These are phyloP conservation scores for Carcina quercana DNA, from an alignment of 2,888 invertebrate species.

Conservation along the genomic window DNA sequence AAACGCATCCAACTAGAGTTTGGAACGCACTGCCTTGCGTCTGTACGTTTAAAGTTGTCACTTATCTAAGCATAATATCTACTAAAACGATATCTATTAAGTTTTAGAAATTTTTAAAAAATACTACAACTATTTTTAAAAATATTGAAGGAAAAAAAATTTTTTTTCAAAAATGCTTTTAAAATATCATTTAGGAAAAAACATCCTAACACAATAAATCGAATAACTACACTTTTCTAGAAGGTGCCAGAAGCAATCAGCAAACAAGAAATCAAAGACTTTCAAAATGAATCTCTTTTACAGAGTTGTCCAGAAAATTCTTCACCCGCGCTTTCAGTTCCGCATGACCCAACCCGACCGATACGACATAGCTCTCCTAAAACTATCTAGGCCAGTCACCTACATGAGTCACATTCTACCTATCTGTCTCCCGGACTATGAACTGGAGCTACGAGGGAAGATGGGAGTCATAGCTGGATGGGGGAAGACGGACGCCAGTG, in stretches of 20 bases:
- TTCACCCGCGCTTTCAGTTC: constrained; percentile 87
- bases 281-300: too few species aligned
- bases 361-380: constrained; percentile 84
- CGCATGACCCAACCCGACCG: constrained; percentile 89
- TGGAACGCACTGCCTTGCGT: too few species aligned
- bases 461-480: constrained; percentile 82
- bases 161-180: not conserved
- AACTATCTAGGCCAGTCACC: constrained; percentile 79
- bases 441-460: constrained; percentile 48
- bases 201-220: not conserved
- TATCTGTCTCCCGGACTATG: constrained; percentile 81
- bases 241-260: too few species aligned
- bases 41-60: too few species aligned
- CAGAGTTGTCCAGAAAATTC: constrained; percentile 81
- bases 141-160: too few species aligned
- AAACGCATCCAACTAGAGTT: too few species aligned
- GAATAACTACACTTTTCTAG: constrained; percentile 1
- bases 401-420: constrained; percentile 82
- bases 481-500: constrained; percentile 86
- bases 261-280: too few species aligned
- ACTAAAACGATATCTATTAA: too few species aligned
- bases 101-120: too few species aligned
- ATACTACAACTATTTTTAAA: too few species aligned
- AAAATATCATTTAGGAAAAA: too few species aligned
- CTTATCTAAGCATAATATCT: too few species aligned